These are phyloP conservation scores for Coluber constrictor DNA, from an alignment of 2,797 vertebrate species.

Conservation along the genomic window DNA sequence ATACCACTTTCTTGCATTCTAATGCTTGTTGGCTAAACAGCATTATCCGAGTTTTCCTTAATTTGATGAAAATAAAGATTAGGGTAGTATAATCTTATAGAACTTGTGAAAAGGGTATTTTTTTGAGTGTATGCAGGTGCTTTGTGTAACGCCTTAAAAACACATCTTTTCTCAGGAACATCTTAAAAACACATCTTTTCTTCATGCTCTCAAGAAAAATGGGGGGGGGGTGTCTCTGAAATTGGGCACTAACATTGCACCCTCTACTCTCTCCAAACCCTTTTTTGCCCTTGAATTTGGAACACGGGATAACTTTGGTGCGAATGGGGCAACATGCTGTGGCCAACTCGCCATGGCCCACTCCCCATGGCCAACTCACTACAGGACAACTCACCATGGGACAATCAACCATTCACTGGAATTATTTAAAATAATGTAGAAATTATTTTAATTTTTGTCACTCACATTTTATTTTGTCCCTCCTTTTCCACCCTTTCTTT, in stretches of 20 bases:
- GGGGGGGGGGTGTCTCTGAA: neutral
- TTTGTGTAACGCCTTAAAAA: neutral
- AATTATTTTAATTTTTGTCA: too few species aligned
- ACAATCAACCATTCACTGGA: too few species aligned
- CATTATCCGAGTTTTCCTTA: neutral
- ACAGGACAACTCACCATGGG: too few species aligned
- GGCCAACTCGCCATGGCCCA: too few species aligned
- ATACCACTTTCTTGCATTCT: neutral
- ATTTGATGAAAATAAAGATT: neutral
- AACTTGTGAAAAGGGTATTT: neutral
- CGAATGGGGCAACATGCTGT: too few species aligned
- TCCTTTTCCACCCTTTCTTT: too few species aligned
- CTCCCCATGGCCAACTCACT: too few species aligned
- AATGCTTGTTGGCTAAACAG: neutral
- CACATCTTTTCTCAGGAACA: neutral
- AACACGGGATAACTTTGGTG: neutral
- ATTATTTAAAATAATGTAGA: too few species aligned
- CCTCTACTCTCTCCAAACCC: neutral
- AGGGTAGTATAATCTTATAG: neutral
- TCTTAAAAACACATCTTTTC: neutral
- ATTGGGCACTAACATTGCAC: neutral
- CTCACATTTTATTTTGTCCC: too few species aligned
- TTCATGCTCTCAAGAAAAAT: neutral
- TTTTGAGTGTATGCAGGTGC: neutral
- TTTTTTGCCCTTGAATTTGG: neutral